phyloP scores from a whole-genome alignment of 1,140 invertebrate species.

The Sminthurinus signatus region DNA sequence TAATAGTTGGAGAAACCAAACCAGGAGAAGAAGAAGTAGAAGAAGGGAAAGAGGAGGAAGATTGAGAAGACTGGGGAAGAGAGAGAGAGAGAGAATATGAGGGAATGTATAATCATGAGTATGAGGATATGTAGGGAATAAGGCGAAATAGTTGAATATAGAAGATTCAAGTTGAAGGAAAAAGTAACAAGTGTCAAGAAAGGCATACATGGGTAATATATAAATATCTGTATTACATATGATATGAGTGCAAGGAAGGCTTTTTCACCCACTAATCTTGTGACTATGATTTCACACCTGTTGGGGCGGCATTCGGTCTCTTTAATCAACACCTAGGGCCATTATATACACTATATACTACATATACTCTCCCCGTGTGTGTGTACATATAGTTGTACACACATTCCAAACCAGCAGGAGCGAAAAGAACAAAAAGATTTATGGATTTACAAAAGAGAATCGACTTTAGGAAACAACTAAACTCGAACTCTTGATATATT shows the following conservation, averaged over 20 bases:
- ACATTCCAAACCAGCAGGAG: constrained; percentile 39
- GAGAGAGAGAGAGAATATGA: background rate
- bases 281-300: constrained; percentile 34
- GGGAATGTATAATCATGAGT: background rate
- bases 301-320: constrained; percentile 39
- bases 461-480: constrained; percentile 24
- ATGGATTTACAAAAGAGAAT: constrained; percentile 41
- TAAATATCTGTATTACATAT: too few species aligned
- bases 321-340: constrained; percentile 40
- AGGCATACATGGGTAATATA: too few species aligned
- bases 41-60: background rate
- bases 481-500: constrained; percentile 6
- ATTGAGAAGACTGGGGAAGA: background rate
- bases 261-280: constrained; percentile 29
- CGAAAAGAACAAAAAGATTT: constrained; percentile 38
- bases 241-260: constrained; percentile 9
- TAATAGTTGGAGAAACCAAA: background rate
- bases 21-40: background rate
- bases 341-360: too few species aligned
- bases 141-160: background rate
- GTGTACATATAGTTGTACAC: too few species aligned
- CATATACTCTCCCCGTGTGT: too few species aligned
- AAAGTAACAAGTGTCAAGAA: background rate
- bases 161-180: background rate
- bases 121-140: background rate